Conservation (phyloP, 2,797 vertebrate species). For the Mastacembelus armatus region DNA sequence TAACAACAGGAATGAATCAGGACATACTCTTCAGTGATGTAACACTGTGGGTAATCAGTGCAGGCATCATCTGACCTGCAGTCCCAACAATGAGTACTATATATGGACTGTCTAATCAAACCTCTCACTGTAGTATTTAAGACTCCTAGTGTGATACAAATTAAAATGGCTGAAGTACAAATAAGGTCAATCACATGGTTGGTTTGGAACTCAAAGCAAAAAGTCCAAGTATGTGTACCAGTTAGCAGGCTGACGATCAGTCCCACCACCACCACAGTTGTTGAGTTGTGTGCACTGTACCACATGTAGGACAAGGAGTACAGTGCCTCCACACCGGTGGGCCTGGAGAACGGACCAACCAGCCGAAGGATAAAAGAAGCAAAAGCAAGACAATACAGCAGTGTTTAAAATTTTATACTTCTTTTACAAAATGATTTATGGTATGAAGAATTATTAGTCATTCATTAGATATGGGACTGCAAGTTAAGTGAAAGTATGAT, state of each 20-base stretch:
- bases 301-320: conserved; percentile 96
- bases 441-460: not conserved
- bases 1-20: not conserved
- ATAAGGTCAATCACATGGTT: not conserved
- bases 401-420: not conserved
- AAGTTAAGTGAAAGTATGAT: no score
- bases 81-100: not conserved
- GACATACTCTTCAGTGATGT: not conserved
- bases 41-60: not conserved
- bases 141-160: not conserved
- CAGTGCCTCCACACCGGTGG: conserved; percentile 85
- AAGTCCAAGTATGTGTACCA: conserved; percentile 71
- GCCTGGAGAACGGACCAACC: conserved; percentile 70
- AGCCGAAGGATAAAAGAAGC: not conserved
- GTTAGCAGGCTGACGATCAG: conserved; percentile 93
- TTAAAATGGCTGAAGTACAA: not conserved
- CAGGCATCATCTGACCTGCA: not conserved
- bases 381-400: not conserved
- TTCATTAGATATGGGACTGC: no score
- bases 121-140: not conserved
- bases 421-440: not conserved
- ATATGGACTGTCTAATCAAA: not conserved
- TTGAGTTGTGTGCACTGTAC: conserved; percentile 97
- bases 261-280: conserved; percentile 92
- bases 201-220: not conserved